Base-by-base conservation (phyloP, 2,797 vertebrate species). In the Menidia menidia region DNA sequence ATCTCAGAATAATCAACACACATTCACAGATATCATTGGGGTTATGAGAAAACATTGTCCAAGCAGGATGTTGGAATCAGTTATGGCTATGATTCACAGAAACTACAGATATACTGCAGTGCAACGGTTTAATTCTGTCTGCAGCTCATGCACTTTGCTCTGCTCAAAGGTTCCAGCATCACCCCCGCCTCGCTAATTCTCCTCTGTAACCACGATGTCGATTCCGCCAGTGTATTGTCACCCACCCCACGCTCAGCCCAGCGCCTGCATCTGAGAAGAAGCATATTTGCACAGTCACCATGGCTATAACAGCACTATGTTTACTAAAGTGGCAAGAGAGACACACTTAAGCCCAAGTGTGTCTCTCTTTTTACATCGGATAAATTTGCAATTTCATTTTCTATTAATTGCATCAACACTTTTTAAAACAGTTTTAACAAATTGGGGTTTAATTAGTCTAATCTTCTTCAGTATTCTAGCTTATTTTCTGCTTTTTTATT, bases 331-430 rank as follows among this genome's bases (percentile, higher is more conserved):
- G 71, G 64, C 71, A 25, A 25, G 15, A 73, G 65, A 65, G 71
- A 66, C 57, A 11, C 81, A 60, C 81, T 82, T 73, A 79, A 89
- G 86, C 81, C 82, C 56, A 18, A 86, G 83, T 62, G 75, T 64
- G 54, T 80, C 14, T 83, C 71, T 64, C 71, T 83, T 86, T 88
- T 74, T 68, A 73, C 67, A 80, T 86, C 81, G 86, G 87, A 89
- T 93, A 93, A 82, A 90, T 93, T 92, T 80, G 81, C 85, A 88
- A 93, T 93, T 93, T 94, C 88, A 89, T 90, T 91, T 93, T 83
- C 86, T 91, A 92, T 94, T 93, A 90, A 93, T 93, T 92, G 88
- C 73, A 60, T 92, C 90, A 89, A 92, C 90, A 89, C 85, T 88
- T 87, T 85, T 78, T 80, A 91, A 89, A 87, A 77, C 51, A 80